Evolutionary conservation across 2,888 invertebrate genomes (phyloP).

Genomic region (Caradrina clavipalpis): DNA sequence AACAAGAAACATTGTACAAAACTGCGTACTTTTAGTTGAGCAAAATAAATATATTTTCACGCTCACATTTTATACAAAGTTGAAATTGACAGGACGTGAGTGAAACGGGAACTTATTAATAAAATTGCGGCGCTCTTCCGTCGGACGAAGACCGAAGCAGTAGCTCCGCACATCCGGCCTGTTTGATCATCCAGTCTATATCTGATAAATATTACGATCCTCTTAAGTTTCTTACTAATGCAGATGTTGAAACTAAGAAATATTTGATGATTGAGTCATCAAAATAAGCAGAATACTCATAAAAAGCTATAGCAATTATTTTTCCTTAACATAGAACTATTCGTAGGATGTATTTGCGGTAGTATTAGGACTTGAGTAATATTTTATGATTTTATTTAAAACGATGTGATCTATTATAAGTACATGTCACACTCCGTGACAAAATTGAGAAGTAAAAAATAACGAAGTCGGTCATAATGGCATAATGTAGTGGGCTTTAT

Average conservation of each 20-base stretch:
- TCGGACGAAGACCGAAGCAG: conserved; percentile 79
- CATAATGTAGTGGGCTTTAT: too few species aligned
- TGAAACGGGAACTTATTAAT: conserved; percentile 89
- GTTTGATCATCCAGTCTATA: conserved; percentile 83
- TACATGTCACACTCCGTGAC: too few species aligned
- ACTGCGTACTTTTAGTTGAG: neutral
- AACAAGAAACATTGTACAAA: neutral
- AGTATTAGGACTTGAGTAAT: neutral
- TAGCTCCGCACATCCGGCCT: conserved; percentile 80
- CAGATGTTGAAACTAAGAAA: conserved; percentile 31
- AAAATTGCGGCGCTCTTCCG: conserved; percentile 87
- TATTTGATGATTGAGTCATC: conserved; percentile 45
- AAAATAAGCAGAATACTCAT: conserved; percentile 21
- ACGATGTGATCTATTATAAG: too few species aligned
- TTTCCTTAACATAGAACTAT: conserved; percentile 23
- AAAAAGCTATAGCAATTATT: conserved; percentile 39
- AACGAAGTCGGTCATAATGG: too few species aligned
- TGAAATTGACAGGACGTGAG: conserved; percentile 85
- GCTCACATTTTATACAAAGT: conserved; percentile 47
- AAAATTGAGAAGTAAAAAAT: too few species aligned
- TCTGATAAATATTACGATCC: conserved; percentile 72
- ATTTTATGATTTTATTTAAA: too few species aligned
- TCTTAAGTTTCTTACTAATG: conserved; percentile 59
- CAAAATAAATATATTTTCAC: neutral
- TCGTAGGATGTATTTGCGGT: conserved; percentile 5